phyloP scores from a whole-genome alignment of 2,113 vertebrate species.

The Notarius lentiginosus region DNA sequence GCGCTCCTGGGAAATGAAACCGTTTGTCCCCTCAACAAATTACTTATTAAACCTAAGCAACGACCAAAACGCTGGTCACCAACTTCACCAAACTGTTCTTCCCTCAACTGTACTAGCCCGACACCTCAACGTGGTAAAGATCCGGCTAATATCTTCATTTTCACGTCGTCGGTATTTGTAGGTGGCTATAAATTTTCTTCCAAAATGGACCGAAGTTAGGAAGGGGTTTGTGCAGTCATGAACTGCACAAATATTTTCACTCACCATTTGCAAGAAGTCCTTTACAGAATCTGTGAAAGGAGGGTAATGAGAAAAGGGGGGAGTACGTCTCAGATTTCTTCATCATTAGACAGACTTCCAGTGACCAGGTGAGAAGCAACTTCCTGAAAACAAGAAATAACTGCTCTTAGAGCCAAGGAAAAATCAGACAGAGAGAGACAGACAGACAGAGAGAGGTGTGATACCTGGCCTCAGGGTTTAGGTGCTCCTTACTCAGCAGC shows the following conservation, averaged over 20 bases:
- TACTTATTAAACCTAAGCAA: no score
- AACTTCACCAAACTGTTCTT: no score
- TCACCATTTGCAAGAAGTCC: conserved; percentile 93
- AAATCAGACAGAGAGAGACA: neutral
- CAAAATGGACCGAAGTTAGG: no score
- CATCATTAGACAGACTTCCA: conserved; percentile 92
- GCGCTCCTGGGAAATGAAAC: no score
- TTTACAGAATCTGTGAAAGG: conserved; percentile 94
- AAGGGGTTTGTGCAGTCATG: no score
- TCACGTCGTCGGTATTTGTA: neutral
- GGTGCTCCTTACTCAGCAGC: conserved; percentile 87
- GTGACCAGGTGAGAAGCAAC: conserved; percentile 92
- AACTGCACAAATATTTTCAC: conserved; percentile 32
- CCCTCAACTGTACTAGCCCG: no score
- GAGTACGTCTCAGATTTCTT: conserved; percentile 95
- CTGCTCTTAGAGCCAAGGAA: neutral
- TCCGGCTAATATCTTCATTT: no score
- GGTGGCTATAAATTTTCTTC: no score
- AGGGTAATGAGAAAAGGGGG: conserved; percentile 90
- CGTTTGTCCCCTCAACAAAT: no score
- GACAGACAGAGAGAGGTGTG: neutral
- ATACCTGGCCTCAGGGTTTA: conserved; percentile 76
- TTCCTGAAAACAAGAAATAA: conserved; percentile 70
- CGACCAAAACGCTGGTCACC: no score
- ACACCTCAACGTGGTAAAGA: no score